Base-by-base conservation (phyloP, 2,888 invertebrate species). In the Archips crataeganus region DNA sequence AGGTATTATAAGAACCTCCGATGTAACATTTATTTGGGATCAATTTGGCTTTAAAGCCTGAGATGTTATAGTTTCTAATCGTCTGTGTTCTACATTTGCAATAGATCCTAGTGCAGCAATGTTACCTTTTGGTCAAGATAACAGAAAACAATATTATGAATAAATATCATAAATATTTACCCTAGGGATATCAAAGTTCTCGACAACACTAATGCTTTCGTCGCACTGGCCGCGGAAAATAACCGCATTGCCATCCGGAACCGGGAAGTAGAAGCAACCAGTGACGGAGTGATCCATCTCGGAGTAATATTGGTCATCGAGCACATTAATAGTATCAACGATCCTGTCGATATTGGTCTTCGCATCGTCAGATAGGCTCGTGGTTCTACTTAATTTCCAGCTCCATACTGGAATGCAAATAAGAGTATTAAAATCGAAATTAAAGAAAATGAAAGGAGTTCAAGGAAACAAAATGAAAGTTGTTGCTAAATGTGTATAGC, bases 181-280 rank as follows among this genome's bases (percentile, higher is more conserved):
- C 75, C 75, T 71, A 8, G 54, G 36, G 11, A 80, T 77, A 49
- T 84, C 70, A 57, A 88, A 88, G 72, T 82, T 78, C 2, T 69
- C 45, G 0, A 86, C 82, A 11, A 83, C 87, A 8, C 78, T 57
- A 3, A 86, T 81, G 61, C 65, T 81, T 3, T 76, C 70, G 13
- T 86, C 81, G 42, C 87, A 87, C 51, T 81, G 83, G 0, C 87
- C 87, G 9, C 85, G 81, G 79, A 85, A 86, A 0, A 75, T 65
- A 0, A 86, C 82, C 0, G 84, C 79, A 4, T 75, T 65, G 0
- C 65, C 68, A 9, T 75, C 74, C 0, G 80, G 77, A 0, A 67
- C 75, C 0, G 85, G 85, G 65, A 74, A 82, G 70, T 85, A 85
- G 79, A 85, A 84, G 75, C 84, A 79, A 32, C 79, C 81, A 2